Conservation (phyloP, 1,140 invertebrate species). For the Monomorium pharaonis region DNA sequence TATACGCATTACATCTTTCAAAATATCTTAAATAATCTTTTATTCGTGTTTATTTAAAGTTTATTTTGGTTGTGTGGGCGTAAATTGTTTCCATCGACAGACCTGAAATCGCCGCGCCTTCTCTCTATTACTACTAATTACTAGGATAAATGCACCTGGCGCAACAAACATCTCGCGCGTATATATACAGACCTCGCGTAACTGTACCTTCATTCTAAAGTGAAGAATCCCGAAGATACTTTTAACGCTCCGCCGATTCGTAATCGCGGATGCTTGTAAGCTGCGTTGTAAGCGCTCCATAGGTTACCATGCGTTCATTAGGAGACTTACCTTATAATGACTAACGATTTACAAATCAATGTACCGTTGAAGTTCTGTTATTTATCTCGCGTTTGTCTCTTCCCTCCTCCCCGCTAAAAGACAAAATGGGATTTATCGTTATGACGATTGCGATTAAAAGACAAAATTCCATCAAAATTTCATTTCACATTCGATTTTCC, state of each 20-base stretch:
- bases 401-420: no score
- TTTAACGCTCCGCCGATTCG: conserved; percentile 70
- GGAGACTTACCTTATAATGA: conserved; percentile 42
- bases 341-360: conserved; percentile 59
- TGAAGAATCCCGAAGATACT: conserved; percentile 63
- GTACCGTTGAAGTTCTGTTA: conserved; percentile 48
- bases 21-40: background rate
- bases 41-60: background rate
- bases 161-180: conserved; percentile 1
- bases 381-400: background rate
- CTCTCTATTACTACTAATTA: conserved; percentile 47
- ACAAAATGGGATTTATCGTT: conserved; percentile 16
- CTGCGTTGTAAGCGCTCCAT: background rate
- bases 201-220: conserved; percentile 68
- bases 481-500: conserved; percentile 23
- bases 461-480: conserved; percentile 25
- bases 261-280: conserved; percentile 58
- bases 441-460: background rate
- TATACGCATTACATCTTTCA: background rate
- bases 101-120: conserved; percentile 16
- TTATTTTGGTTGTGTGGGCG: background rate
- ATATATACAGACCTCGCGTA: conserved; percentile 32
- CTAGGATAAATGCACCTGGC: conserved; percentile 50
- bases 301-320: conserved; percentile 58
- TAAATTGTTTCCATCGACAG: conserved; percentile 14